These are phyloP conservation scores for Mercenaria mercenaria DNA, from an alignment of 1,140 invertebrate species.

Conservation along the genomic window DNA sequence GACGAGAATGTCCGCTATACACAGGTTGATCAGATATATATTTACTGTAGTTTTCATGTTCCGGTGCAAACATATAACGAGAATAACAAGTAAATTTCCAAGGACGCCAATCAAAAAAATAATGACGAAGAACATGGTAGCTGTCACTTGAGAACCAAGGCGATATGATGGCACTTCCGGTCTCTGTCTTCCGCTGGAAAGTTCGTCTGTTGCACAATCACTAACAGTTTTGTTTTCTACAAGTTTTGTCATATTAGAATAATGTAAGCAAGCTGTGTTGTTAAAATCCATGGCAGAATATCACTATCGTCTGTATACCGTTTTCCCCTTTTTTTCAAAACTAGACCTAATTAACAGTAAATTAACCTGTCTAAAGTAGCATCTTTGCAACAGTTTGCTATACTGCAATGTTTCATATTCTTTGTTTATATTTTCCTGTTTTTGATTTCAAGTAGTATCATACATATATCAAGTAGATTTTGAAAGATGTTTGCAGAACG, in stretches of 20 bases:
- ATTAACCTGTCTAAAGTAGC: too few relatives aligned
- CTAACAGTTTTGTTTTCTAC: not conserved
- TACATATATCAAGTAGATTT: too few relatives aligned
- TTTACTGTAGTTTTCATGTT: conserved; percentile 52
- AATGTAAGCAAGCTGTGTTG: not conserved
- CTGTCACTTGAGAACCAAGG: not conserved
- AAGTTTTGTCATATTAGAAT: not conserved
- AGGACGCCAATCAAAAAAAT: conserved; percentile 41
- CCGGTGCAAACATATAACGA: conserved; percentile 30
- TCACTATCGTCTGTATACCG: too few relatives aligned
- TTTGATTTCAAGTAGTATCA: too few relatives aligned
- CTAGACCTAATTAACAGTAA: too few relatives aligned
- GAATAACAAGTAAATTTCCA: conserved; percentile 39
- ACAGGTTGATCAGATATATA: conserved; percentile 49
- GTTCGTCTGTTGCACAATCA: not conserved
- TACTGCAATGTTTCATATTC: too few relatives aligned
- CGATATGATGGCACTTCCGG: not conserved
- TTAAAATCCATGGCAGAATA: not conserved
- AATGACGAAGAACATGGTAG: conserved; percentile 11
- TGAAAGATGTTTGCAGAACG: too few relatives aligned
- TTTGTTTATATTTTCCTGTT: too few relatives aligned
- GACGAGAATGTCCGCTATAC: conserved; percentile 42
- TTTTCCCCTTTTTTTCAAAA: too few relatives aligned
- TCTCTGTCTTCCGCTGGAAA: not conserved
- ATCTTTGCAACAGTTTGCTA: too few relatives aligned